These are phyloP conservation scores for Alcedo quadribrachys DNA, from an alignment of 2,797 vertebrate species.

Conservation along the genomic window DNA sequence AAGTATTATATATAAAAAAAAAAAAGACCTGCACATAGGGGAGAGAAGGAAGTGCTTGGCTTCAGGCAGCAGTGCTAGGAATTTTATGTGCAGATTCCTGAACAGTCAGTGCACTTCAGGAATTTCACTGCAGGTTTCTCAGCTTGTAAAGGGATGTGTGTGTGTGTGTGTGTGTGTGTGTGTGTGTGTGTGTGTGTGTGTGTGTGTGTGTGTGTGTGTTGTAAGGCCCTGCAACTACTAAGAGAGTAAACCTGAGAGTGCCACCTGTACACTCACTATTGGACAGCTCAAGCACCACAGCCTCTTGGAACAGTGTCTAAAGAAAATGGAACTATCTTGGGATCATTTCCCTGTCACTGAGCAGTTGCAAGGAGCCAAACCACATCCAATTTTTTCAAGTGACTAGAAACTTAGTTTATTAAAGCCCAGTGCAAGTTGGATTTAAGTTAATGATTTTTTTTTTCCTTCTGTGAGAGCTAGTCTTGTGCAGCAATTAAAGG, in stretches of 20 bases:
- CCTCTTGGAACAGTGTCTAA: not conserved
- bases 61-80: constrained; percentile 33
- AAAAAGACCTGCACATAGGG: not conserved
- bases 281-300: not conserved
- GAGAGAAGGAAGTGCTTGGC: not conserved
- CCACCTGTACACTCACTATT: not conserved
- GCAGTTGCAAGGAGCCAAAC: constrained; percentile 18
- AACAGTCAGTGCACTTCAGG: constrained; percentile 4
- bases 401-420: constrained; percentile 16
- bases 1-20: not conserved
- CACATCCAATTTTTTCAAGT: not conserved
- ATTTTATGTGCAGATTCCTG: not conserved
- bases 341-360: not conserved
- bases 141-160: not conserved
- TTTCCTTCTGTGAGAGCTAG: not conserved
- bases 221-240: constrained; percentile 2
- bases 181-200: not conserved
- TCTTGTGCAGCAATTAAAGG: constrained; percentile 34
- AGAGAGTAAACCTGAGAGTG: not conserved
- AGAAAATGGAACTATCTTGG: not conserved
- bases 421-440: constrained; percentile 39
- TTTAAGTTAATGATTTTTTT: not conserved
- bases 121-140: not conserved
- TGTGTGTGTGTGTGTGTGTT: not conserved
- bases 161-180: not conserved